Conservation (phyloP, 2,113 vertebrate genomes). For the Australoheros scitulus region DNA sequence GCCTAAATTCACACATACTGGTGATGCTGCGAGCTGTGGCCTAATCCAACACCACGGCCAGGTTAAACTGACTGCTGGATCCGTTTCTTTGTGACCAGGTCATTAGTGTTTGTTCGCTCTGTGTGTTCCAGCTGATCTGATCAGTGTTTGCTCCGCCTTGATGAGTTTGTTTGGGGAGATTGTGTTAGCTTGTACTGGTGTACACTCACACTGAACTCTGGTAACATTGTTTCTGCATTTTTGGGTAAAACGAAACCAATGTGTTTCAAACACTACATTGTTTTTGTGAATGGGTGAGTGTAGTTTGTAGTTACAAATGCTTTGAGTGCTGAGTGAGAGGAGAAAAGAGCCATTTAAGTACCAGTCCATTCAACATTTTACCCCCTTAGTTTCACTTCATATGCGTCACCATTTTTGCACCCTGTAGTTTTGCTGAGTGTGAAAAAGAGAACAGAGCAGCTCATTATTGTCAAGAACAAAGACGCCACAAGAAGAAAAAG, state of each 20-base stretch:
- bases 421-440: neutral
- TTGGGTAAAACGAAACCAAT: fast-evolving
- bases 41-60: neutral
- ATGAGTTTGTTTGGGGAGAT: neutral
- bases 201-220: too few relatives aligned
- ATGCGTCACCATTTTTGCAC: neutral
- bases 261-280: neutral
- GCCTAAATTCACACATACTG: neutral
- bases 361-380: neutral
- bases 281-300: neutral
- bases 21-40: neutral
- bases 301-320: neutral
- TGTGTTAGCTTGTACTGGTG: neutral
- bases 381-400: neutral
- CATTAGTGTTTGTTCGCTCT: too few relatives aligned
- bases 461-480: neutral
- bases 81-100: neutral
- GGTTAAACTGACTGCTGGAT: neutral
- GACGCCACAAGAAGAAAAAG: neutral
- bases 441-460: neutral
- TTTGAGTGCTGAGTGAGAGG: neutral
- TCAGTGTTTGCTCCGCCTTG: neutral
- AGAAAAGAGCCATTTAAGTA: neutral
- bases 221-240: neutral
- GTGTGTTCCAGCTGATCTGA: too few relatives aligned